Evolutionary conservation across 1,140 invertebrate genomes (phyloP), one percentile per base, ranked within the genome.

Genomic region (Aphidius ervi): DNA sequence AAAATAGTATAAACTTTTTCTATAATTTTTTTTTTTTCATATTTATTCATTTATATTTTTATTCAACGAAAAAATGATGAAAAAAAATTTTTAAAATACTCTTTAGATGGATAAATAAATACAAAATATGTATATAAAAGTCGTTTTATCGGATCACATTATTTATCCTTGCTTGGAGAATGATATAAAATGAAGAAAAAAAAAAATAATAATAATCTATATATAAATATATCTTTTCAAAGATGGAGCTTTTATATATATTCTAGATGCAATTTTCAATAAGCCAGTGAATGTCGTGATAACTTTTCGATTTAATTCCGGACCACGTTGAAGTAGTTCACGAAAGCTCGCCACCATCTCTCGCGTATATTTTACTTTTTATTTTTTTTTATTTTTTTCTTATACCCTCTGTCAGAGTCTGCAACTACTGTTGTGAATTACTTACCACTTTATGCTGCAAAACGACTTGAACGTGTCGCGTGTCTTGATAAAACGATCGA

Each of bases 281-380:
- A 57, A 57, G 43, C 46, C 43, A 46, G 31, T 31, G 42, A 16
- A 57, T n/a, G 37, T 9, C 16, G 55, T 46, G 55, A 57, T 57
- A 57, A 57, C 43, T 57, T 57, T 46, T 37, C 53, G 55, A 57
- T 42, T 57, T 57, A 57, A 57, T 57, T 57, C 46, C 55, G 31
- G 46, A 42, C 55, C 45, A 46, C 55, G 55, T 57, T 42, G 16
- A 47, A 31, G 55, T 8, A 57, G n/a, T 45, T 57, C 41, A 40
- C 43, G 20, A 40, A 56, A 43, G 54, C 16, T n/a, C 43, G 43
- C 40, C 41, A 45, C 54, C 20, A 7, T 48, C 5, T n/a, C 6
- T 20, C 3, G 7, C 2, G n/a, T 48, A 23, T n/a, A 48, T n/a
- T 48, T 48, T 31, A 48, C 5, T 48, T n/a, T 48, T 43, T 40